Evolutionary conservation across 2,888 invertebrate genomes (phyloP).

Genomic region (Drosophila conformis): DNA sequence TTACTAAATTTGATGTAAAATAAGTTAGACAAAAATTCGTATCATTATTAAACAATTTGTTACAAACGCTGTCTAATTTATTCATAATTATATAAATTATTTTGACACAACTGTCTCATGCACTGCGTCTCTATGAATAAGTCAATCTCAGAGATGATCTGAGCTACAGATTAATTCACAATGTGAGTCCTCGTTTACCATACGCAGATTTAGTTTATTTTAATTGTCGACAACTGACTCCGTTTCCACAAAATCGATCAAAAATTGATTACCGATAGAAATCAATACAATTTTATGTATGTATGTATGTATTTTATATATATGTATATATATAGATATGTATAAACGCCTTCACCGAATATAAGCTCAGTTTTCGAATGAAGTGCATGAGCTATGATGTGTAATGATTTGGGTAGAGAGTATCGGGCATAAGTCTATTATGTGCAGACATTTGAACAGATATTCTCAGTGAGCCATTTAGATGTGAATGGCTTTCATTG

Average conservation of each 20-base stretch:
- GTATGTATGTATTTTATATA: background rate
- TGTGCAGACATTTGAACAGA: conserved; percentile 2
- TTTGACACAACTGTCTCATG: background rate
- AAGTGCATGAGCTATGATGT: background rate
- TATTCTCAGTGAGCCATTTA: conserved; percentile 10
- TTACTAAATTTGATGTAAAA: background rate
- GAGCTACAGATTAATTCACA: background rate
- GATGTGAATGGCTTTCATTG: conserved; percentile 6
- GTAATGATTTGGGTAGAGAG: background rate
- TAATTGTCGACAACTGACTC: background rate
- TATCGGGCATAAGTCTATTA: background rate
- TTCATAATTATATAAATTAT: background rate
- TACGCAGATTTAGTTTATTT: background rate
- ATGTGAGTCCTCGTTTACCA: background rate
- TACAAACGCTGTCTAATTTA: background rate
- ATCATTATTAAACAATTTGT: background rate
- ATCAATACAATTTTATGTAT: background rate
- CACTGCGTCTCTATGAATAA: background rate
- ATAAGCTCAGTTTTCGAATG: background rate
- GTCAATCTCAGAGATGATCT: background rate
- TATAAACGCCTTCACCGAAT: background rate
- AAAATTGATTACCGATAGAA: background rate
- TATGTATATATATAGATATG: background rate
- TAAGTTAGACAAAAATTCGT: background rate
- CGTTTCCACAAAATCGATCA: background rate